phyloP scores from a whole-genome alignment of 2,113 vertebrate species.

The Physeter macrocephalus region DNA sequence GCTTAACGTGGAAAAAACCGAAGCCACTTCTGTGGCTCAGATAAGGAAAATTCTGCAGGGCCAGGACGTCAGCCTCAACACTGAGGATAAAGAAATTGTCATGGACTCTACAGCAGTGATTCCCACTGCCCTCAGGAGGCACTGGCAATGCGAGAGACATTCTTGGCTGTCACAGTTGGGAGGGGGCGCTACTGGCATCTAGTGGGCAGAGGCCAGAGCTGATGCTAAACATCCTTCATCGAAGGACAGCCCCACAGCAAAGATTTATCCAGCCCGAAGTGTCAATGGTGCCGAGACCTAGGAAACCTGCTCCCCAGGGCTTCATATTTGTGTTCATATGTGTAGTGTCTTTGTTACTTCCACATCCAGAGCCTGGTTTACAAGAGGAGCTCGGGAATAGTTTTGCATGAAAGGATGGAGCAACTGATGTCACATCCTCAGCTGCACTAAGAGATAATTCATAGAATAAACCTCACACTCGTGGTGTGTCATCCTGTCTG shows the following conservation, averaged over 20 bases:
- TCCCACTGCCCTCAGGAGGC: not conserved
- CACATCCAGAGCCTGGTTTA: not conserved
- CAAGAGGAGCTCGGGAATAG: not conserved
- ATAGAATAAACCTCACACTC: not conserved
- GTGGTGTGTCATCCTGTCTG: not conserved
- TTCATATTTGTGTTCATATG: not conserved
- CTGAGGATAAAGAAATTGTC: not conserved
- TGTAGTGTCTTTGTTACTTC: not conserved
- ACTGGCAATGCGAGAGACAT: not conserved
- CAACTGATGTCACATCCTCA: not conserved
- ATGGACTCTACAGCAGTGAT: not conserved
- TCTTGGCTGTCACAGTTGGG: not conserved
- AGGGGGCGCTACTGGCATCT: not conserved
- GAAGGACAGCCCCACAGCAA: not conserved
- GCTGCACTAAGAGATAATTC: not conserved
- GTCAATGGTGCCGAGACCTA: accelerated
- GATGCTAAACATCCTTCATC: not conserved
- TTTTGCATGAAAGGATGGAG: not conserved
- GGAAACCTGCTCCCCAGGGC: not conserved
- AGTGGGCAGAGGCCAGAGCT: not conserved
- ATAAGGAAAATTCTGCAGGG: not conserved
- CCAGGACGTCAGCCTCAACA: not conserved
- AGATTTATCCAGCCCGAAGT: not conserved
- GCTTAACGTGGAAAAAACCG: too few species aligned
- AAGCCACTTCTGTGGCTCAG: not conserved